Evolutionary conservation across 2,797 vertebrate species (phyloP).

Genomic region (Anolis apletophallus): DNA sequence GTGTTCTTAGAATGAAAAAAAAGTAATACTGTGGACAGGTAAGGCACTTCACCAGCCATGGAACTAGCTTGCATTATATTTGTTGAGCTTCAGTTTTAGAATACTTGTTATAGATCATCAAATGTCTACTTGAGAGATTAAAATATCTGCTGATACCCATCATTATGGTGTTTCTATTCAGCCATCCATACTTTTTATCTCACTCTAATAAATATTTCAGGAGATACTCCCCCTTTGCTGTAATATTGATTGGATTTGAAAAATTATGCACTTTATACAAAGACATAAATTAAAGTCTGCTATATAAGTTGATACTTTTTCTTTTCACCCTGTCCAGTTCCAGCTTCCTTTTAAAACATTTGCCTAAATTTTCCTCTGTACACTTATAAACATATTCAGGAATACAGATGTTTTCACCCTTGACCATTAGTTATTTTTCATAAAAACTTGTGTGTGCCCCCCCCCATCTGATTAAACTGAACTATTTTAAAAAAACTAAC

Average conservation of each 20-base stretch:
- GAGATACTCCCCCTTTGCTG: neutral
- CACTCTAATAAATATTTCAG: neutral
- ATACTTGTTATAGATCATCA: neutral
- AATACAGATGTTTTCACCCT: neutral
- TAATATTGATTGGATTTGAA: neutral
- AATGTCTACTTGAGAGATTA: neutral
- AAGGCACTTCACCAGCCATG: neutral
- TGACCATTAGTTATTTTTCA: neutral
- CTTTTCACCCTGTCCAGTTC: neutral
- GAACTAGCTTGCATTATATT: neutral
- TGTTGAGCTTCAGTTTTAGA: neutral
- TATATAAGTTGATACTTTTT: neutral
- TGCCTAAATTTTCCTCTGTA: neutral
- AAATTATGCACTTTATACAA: neutral
- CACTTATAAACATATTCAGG: neutral
- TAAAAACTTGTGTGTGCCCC: neutral
- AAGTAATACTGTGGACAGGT: too few relatives aligned
- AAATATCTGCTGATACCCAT: neutral
- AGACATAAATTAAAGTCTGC: neutral
- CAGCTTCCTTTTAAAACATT: neutral
- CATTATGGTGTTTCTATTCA: conserved; percentile 10
- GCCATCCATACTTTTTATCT: conserved; percentile 6
- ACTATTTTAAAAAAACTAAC: neutral
- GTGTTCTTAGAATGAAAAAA: too few relatives aligned
- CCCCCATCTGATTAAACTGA: conserved; percentile 6